phyloP scores from a whole-genome alignment of 2,888 invertebrate species.

The Tenthredo scrophulariae region DNA sequence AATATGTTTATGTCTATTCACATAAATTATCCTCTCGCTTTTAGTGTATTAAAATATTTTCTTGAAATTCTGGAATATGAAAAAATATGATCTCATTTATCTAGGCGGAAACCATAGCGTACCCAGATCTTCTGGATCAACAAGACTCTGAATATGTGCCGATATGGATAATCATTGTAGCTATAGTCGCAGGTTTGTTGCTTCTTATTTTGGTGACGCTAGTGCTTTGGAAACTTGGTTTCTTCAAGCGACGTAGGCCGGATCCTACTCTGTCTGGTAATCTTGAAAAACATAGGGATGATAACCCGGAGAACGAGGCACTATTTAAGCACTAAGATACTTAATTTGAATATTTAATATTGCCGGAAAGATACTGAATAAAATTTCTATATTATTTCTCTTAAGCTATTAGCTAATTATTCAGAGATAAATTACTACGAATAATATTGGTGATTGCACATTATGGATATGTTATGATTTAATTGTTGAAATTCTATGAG shows the following conservation, averaged over 20 bases:
- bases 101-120: slow-evolving; percentile 91
- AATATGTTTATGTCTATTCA: not conserved
- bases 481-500: slow-evolving; percentile 36
- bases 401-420: slow-evolving; percentile 12
- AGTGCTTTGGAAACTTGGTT: slow-evolving; percentile 92
- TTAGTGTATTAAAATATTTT: not conserved
- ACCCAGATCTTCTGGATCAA: slow-evolving; percentile 89
- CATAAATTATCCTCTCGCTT: not conserved
- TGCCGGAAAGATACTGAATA: slow-evolving; percentile 2
- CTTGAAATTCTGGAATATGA: not conserved
- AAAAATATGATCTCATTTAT: slow-evolving; percentile 36
- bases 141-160: slow-evolving; percentile 88
- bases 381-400: slow-evolving; percentile 6
- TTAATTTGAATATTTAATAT: slow-evolving; percentile 11
- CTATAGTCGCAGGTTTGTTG: slow-evolving; percentile 91
- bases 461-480: slow-evolving; percentile 31
- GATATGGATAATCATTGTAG: slow-evolving; percentile 92
- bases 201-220: slow-evolving; percentile 90
- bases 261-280: slow-evolving; percentile 91
- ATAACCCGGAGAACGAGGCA: slow-evolving; percentile 81
- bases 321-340: slow-evolving; percentile 71
- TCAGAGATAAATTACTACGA: slow-evolving; percentile 15
- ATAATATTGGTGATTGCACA: slow-evolving; percentile 26
- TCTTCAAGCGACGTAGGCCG: slow-evolving; percentile 92
- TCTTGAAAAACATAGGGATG: slow-evolving; percentile 87